Evolutionary conservation across 2,113 vertebrate genomes (phyloP).

Genomic region (Promerops cafer): DNA sequence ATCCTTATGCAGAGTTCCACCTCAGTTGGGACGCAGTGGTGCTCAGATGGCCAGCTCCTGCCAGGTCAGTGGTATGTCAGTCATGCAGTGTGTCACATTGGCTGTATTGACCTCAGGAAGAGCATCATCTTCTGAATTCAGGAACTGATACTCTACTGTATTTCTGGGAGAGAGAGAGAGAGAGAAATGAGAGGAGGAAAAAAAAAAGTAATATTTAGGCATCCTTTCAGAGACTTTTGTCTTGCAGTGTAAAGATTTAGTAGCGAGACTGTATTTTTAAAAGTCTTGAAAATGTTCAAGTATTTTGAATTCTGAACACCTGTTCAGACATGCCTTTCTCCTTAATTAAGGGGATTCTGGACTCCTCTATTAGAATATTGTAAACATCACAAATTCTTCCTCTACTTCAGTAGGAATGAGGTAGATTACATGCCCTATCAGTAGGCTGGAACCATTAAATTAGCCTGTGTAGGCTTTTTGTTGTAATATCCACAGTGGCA

Average conservation of each 20-base stretch:
- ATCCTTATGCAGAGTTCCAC: conserved; percentile 62
- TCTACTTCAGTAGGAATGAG: background rate
- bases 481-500: background rate
- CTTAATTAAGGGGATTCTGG: background rate
- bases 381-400: background rate
- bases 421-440: background rate
- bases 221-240: background rate
- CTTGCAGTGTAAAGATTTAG: background rate
- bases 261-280: background rate
- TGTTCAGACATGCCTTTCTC: background rate
- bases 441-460: background rate
- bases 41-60: conserved; percentile 59
- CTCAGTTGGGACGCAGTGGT: conserved; percentile 52
- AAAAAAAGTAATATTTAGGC: background rate
- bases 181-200: fast-evolving
- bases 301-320: background rate
- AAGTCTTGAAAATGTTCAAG: background rate
- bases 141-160: background rate
- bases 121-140: conserved; percentile 14
- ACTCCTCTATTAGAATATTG: background rate
- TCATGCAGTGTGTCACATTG: conserved; percentile 64
- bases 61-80: conserved; percentile 64
- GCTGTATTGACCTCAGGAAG: conserved; percentile 53
- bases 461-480: background rate
- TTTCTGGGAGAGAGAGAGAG: background rate